Evolutionary conservation across 1,140 invertebrate genomes (phyloP), one percentile per base, ranked within the genome.

Genomic region (Calliopsis andreniformis): DNA sequence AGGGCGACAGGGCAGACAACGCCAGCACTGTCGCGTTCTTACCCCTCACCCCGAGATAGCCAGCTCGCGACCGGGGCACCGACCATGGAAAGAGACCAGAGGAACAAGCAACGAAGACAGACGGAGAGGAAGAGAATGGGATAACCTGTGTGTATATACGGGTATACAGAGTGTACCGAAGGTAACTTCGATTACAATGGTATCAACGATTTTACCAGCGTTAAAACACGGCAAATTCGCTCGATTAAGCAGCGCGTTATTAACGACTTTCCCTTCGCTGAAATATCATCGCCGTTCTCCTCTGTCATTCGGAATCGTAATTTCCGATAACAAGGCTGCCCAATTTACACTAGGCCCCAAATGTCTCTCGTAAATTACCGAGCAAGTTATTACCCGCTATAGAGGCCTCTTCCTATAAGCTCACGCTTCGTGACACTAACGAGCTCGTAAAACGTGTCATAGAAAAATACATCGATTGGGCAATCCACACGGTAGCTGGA

Each of bases 1-100:
- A 0, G 63, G 83, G 80, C 28, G 30, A 55, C 23, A 14, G n/a
- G 0, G 3, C 1, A 7, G 6, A 12, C 25, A 3, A 4, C 3
- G 32, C 49, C 84, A 28, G 59, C 53, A 62, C 69, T 84, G 45
- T 39, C 51, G 16, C 45, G 62, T 70, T 67, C 76, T 69, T 85
- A 71, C 82, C 69, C 80, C 83, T 79, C 64, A 72, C 81, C 81
- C 78, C 87, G 80, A 70, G 81, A 77, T 84, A 79, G 79, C 82
- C 59, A 72, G 79, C 70, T 69, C 76, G 62, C 78, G 80, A 67
- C 61, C 84, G 73, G 80, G 83, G 82, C 83, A 76, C 84, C 87
- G 87, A 87, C 88, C 87, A 63, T 68, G 80, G 79, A 86, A 80
- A 68, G 58, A 78, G 76, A 75, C 61, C 55, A 49, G 78, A 32